A percentile compares a stretch with the other conserved stretches of the same genome.
Conservation (phyloP, 2,888 invertebrate species). For the Xanthorhoe designata region DNA sequence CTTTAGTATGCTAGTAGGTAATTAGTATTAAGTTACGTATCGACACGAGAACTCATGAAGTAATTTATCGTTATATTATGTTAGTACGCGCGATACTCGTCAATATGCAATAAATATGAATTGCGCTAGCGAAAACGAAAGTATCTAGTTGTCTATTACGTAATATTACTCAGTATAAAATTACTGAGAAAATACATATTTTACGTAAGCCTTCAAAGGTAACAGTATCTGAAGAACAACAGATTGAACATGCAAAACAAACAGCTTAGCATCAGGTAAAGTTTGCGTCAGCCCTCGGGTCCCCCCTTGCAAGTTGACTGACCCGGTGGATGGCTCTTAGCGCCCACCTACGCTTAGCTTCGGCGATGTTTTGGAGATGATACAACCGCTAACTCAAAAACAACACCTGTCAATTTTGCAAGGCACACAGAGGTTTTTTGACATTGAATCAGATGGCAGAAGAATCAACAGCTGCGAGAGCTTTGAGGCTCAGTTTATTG, state of each 20-base stretch:
- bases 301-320: slow-evolving; percentile 62
- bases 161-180: neutral
- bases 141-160: neutral
- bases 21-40: no score
- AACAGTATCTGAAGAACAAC: neutral
- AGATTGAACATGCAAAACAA: slow-evolving; percentile 25
- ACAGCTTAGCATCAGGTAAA: slow-evolving; percentile 40
- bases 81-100: no score
- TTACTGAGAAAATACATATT: neutral
- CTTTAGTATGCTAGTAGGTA: no score
- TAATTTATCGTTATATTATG: no score
- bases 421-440: neutral
- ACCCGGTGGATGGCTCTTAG: slow-evolving; percentile 51
- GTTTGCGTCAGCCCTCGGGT: slow-evolving; percentile 47
- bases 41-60: no score
- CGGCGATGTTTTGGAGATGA: slow-evolving; percentile 30
- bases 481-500: no score
- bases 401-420: neutral
- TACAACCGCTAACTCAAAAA: slow-evolving; percentile 9
- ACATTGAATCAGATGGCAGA: neutral
- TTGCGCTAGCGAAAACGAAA: no score
- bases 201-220: neutral
- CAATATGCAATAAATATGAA: no score
- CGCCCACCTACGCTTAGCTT: slow-evolving; percentile 54
- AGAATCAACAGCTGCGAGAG: no score